Percentiles rank a stretch among this genome's conserved stretches.
phyloP scores from a whole-genome alignment of 2,888 invertebrate genomes.

The Habroteleia sp. region DNA sequence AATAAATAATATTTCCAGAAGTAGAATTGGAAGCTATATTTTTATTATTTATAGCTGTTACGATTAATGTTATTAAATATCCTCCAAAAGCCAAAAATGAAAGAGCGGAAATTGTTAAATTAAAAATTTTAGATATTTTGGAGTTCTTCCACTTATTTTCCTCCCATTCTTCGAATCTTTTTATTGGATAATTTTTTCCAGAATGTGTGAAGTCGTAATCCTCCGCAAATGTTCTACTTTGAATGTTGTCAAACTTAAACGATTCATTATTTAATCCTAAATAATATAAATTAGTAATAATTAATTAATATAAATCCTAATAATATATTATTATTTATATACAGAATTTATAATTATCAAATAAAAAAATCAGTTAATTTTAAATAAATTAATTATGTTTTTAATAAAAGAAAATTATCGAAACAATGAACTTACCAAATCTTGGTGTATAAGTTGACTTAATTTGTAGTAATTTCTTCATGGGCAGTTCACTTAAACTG shows the following conservation, averaged over 20 bases:
- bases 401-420: too few relatives aligned
- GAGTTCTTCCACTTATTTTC: slow-evolving; percentile 82
- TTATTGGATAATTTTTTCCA: slow-evolving; percentile 68
- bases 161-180: slow-evolving; percentile 81
- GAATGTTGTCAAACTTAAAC: slow-evolving; percentile 43
- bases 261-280: slow-evolving; percentile 26
- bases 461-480: slow-evolving; percentile 86
- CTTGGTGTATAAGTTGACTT: slow-evolving; percentile 80
- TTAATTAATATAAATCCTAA: too few relatives aligned
- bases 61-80: slow-evolving; percentile 89
- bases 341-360: too few relatives aligned
- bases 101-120: slow-evolving; percentile 88
- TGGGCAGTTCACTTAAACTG: slow-evolving; percentile 86
- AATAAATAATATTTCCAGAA: slow-evolving; percentile 73
- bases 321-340: too few relatives aligned
- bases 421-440: slow-evolving; percentile 65
- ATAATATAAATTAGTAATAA: slow-evolving; percentile 15
- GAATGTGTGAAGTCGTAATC: slow-evolving; percentile 72
- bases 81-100: slow-evolving; percentile 93
- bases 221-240: slow-evolving; percentile 66
- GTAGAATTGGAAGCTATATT: slow-evolving; percentile 80
- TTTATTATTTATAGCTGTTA: slow-evolving; percentile 87
- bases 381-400: too few relatives aligned
- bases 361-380: too few relatives aligned
- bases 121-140: slow-evolving; percentile 88